Base-by-base conservation (phyloP, 2,888 invertebrate genomes). In the Parapristionchus giblindavisi region DNA sequence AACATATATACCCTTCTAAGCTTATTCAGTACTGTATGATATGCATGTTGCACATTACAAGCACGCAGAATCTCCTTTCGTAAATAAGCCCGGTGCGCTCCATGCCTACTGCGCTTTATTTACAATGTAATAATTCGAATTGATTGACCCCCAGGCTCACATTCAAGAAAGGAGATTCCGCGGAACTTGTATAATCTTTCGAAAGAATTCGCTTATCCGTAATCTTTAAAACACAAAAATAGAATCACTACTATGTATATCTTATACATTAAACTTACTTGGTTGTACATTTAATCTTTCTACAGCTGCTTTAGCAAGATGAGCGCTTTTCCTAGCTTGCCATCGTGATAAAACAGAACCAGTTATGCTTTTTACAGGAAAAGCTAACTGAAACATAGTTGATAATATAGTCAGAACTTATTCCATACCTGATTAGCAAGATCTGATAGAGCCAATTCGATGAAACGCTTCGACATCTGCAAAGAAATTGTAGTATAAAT, bases 321-420 rank as follows among this genome's bases (percentile, higher is more conserved):
- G 70, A 17, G 38, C n/a, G 17, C 48, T 48, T n/a, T 32, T 56
- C 38, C 40, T 43, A 38, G 70, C 24, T 29, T 38, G 48, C 70
- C 56, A 56, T 56, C 29, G 14, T 11, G 70, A 52, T 17, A 82
- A 71, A 1, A 77, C 36, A 29, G 58, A 43, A 29, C 82, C 85
- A 0, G 82, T 79, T 54, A 83, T 54, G 24, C 81, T 82, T 60
- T 78, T 77, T 3, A 79, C 74, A 8, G 82, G 82, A 11, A 75
- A 52, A 34, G 77, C 78, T 72, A 75, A 81, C 81, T 82, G 77
- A 75, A 77, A 71, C 60, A 52, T 4, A 6, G 2, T 34, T 56
- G 38, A 71, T 14, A 27, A n/a, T 40, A 3, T 24, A 17, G 40
- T 1, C 0, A 14, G 4, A 1, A 27, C 5, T 2, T 4, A 32